Evolutionary conservation across 2,888 invertebrate species (phyloP), one percentile per base, ranked within the genome.

Genomic region (Selenia dentaria): DNA sequence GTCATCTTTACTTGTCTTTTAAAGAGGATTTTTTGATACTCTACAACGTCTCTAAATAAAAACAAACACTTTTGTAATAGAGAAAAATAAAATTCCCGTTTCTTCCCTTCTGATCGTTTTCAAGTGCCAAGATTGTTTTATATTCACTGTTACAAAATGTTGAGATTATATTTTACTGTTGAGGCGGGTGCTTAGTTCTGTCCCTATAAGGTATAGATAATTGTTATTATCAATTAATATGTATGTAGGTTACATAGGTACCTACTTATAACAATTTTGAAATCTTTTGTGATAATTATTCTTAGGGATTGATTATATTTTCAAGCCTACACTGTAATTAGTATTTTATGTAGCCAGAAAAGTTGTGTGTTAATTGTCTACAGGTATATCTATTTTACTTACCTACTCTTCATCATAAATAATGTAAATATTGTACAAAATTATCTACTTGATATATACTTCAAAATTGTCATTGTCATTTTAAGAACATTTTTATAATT

Each of bases 341-440:
- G 5, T 22, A 22, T 22, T 22, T 6, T 22, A 22, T 22, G 6
- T 22, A 4, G 22, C 22, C 22, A 22, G 8, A 25, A 10, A 25
- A n/a, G 2, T 1, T 25, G 10, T 25, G 25, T 10, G 25, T 9
- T 25, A 1, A 8, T 22, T 8, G 5, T 22, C 16, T 4, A 4
- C 4, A 16, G 16, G 16, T 16, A 16, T 16, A 16, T 4, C 16
- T 16, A n/a, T n/a, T n/a, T n/a, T n/a, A n/a, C n/a, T n/a, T n/a
- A n/a, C n/a, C n/a, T n/a, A n/a, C n/a, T n/a, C n/a, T n/a, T n/a
- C n/a, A n/a, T n/a, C n/a, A n/a, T 16, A 16, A 16, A 3, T 2
- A 3, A 16, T 87, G 85, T 87, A 87, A 79, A 86, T 85, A 86
- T 69, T 87, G 85, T 86, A 86, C 70, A 86, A 82, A 78, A 59